phyloP scores from a whole-genome alignment of 2,797 vertebrate genomes.

The Silurus lanzhouensis region DNA sequence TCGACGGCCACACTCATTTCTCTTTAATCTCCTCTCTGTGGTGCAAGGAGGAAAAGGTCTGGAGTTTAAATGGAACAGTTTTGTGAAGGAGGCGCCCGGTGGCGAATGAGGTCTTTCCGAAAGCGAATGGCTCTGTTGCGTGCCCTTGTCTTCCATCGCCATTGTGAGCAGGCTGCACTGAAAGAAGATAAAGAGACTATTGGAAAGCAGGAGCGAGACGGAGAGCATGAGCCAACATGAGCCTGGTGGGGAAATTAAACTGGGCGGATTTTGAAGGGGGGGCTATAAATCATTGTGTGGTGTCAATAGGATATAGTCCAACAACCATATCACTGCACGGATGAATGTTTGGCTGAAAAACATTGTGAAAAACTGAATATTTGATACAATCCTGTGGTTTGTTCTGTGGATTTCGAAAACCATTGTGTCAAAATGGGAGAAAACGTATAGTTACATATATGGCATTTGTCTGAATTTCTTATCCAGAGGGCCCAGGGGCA shows the following conservation, averaged over 20 bases:
- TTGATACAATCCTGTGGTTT: not conserved
- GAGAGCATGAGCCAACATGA: constrained; percentile 32
- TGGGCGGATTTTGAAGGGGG: constrained; percentile 12
- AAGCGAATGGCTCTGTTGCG: constrained; percentile 41
- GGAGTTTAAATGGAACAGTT: constrained; percentile 49
- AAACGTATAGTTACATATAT: too few species aligned
- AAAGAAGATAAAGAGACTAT: constrained; percentile 46
- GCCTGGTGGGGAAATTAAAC: constrained; percentile 43
- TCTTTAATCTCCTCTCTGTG: constrained; percentile 36
- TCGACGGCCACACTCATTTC: constrained; percentile 47
- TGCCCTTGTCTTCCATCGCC: constrained; percentile 38
- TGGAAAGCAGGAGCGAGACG: constrained; percentile 39
- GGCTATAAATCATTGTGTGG: constrained; percentile 43
- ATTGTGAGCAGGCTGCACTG: constrained; percentile 48
- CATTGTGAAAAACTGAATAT: not conserved
- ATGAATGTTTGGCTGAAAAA: not conserved
- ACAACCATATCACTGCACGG: constrained; percentile 44
- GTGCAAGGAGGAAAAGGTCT: constrained; percentile 36
- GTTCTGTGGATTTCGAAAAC: not conserved
- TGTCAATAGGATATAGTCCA: constrained; percentile 37
- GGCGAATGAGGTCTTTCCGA: constrained; percentile 40
- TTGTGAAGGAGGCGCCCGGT: constrained; percentile 38
- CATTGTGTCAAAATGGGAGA: too few species aligned
- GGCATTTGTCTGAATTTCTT: too few species aligned
- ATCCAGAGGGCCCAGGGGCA: too few species aligned